Evolutionary conservation across 1,140 invertebrate genomes (phyloP).

Genomic region (Macrocentrus cingulum): DNA sequence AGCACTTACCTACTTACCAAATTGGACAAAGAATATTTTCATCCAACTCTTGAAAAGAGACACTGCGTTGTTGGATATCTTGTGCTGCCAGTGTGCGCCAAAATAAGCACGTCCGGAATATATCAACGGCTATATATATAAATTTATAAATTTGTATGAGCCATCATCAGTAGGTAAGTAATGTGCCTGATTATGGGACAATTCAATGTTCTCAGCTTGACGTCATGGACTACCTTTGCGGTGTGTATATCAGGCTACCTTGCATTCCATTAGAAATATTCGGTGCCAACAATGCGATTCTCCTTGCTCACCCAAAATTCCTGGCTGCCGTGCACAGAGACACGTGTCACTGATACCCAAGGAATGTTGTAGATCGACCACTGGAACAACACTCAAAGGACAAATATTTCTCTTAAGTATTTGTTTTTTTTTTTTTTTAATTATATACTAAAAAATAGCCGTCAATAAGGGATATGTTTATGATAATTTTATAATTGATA

Average conservation of each 20-base stretch:
- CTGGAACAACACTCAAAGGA: background rate
- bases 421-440: conserved; percentile 9
- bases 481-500: too few relatives aligned
- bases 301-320: conserved; percentile 13
- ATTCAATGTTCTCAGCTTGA: background rate
- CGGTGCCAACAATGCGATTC: conserved; percentile 1
- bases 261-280: conserved; percentile 9
- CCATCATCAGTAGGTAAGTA: too few relatives aligned
- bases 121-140: conserved; percentile 41
- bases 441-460: too few relatives aligned
- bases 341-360: background rate
- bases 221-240: background rate
- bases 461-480: too few relatives aligned
- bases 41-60: too few relatives aligned
- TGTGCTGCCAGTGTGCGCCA: conserved; percentile 21
- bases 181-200: conserved; percentile 44
- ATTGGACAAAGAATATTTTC: background rate
- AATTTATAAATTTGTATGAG: too few relatives aligned
- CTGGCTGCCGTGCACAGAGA: background rate
- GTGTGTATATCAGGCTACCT: background rate
- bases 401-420: too few relatives aligned
- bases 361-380: background rate
- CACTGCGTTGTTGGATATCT: too few relatives aligned
- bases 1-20: conserved; percentile 39
- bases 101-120: conserved; percentile 30